These are phyloP conservation scores for Carposina sasakii DNA, from an alignment of 1,140 invertebrate genomes.

Conservation along the genomic window DNA sequence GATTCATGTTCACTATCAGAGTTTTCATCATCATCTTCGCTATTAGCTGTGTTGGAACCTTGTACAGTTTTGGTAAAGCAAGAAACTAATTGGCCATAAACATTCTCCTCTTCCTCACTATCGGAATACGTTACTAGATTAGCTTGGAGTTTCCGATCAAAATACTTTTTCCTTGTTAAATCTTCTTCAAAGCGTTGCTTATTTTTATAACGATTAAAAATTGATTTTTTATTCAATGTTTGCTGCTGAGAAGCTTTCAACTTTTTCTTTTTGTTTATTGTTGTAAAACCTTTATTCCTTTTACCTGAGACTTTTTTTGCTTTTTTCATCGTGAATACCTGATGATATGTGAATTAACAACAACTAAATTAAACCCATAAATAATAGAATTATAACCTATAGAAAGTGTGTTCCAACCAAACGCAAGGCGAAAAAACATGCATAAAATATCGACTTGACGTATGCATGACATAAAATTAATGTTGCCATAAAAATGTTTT, in stretches of 20 bases:
- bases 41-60: conserved; percentile 27
- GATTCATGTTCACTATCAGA: conserved; percentile 14
- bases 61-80: conserved; percentile 62
- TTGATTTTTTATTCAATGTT: conserved; percentile 52
- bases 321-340: too few relatives aligned
- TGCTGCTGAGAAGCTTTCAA: conserved; percentile 29
- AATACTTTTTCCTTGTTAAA: conserved; percentile 45
- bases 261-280: conserved; percentile 41
- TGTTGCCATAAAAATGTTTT: too few relatives aligned
- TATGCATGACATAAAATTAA: too few relatives aligned
- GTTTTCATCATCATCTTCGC: conserved; percentile 33
- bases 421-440: too few relatives aligned
- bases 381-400: too few relatives aligned
- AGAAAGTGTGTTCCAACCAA: too few relatives aligned
- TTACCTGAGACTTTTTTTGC: conserved; percentile 38
- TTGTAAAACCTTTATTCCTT: conserved; percentile 28
- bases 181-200: conserved; percentile 63
- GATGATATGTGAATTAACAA: too few relatives aligned
- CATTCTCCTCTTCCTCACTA: conserved; percentile 72
- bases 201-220: conserved; percentile 68
- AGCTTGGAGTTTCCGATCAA: conserved; percentile 46
- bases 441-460: too few relatives aligned
- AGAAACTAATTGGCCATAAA: conserved; percentile 70
- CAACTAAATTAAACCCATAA: too few relatives aligned
- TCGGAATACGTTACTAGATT: conserved; percentile 48